phyloP scores from a whole-genome alignment of 2,888 invertebrate genomes.

The Tetranychus piercei region DNA sequence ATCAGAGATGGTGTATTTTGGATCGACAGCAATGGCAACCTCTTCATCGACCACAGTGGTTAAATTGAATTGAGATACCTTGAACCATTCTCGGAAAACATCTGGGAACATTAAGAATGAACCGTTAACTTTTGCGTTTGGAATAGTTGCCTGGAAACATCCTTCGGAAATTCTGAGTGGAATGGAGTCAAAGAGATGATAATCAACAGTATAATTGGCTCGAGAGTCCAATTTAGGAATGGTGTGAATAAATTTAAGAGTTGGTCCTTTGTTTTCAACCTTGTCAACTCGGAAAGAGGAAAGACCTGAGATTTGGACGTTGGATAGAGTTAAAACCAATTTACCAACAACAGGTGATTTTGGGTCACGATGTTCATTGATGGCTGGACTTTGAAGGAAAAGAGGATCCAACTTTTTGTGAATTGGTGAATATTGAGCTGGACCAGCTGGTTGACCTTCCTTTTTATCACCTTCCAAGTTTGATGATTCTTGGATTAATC shows the following conservation, averaged over 20 bases:
- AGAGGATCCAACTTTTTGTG: conserved; percentile 11
- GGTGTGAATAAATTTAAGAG: conserved; percentile 6
- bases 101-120: conserved; percentile 13
- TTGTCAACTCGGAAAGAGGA: conserved; percentile 12
- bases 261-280: conserved; percentile 7
- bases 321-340: conserved; percentile 9
- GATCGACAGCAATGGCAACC: background rate
- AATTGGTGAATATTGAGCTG: background rate
- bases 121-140: conserved; percentile 14
- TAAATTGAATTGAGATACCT: conserved; percentile 10
- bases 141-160: conserved; percentile 4
- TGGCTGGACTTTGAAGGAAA: conserved; percentile 2
- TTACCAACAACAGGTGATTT: conserved; percentile 15
- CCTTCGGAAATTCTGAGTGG: conserved; percentile 12
- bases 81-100: conserved; percentile 11
- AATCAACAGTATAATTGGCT: conserved; percentile 16
- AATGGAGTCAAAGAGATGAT: conserved; percentile 13
- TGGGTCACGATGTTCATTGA: conserved; percentile 10
- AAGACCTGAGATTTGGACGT: conserved; percentile 10
- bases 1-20: conserved; percentile 10
- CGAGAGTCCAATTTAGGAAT: conserved; percentile 11
- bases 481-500: conserved; percentile 7
- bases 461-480: background rate
- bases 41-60: conserved; percentile 10
- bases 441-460: background rate